A percentile compares a stretch with the other conserved stretches of the same genome.
Conservation (phyloP, 2,113 vertebrate genomes). For the Brachyistius frenatus region DNA sequence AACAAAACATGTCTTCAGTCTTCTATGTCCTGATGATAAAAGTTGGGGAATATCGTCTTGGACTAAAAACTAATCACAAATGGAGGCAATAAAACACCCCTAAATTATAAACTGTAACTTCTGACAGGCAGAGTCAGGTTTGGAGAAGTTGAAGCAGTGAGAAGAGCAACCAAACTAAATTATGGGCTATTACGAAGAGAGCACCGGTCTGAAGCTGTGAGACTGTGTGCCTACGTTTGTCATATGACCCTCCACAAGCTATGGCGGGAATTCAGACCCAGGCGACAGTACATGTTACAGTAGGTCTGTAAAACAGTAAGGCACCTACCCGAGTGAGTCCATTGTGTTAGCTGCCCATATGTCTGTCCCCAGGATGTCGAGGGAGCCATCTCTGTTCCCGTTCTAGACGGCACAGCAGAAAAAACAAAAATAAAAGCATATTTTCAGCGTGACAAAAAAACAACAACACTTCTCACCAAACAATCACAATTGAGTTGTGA, state of each 20-base stretch:
- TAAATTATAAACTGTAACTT: constrained; percentile 6
- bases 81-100: not conserved
- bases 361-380: constrained; percentile 96
- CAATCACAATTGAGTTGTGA: not conserved
- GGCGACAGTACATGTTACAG: not conserved
- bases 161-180: not conserved
- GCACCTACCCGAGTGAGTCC: constrained; percentile 91
- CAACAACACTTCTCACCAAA: not conserved
- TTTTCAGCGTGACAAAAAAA: constrained; percentile 3
- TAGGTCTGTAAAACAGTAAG: constrained; percentile 15
- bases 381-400: constrained; percentile 90
- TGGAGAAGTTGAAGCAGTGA: not conserved
- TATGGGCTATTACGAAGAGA: not conserved
- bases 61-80: not conserved
- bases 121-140: not conserved
- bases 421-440: not conserved
- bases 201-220: not conserved
- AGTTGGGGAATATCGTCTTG: too few relatives aligned
- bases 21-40: too few relatives aligned
- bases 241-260: constrained; percentile 24
- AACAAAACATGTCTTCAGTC: too few relatives aligned
- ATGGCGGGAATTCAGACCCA: constrained; percentile 7
- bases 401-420: constrained; percentile 84
- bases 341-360: constrained; percentile 98
- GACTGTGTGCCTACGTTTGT: constrained; percentile 2